phyloP scores from a whole-genome alignment of 2,113 vertebrate genomes.

The Centropus bengalensis region DNA sequence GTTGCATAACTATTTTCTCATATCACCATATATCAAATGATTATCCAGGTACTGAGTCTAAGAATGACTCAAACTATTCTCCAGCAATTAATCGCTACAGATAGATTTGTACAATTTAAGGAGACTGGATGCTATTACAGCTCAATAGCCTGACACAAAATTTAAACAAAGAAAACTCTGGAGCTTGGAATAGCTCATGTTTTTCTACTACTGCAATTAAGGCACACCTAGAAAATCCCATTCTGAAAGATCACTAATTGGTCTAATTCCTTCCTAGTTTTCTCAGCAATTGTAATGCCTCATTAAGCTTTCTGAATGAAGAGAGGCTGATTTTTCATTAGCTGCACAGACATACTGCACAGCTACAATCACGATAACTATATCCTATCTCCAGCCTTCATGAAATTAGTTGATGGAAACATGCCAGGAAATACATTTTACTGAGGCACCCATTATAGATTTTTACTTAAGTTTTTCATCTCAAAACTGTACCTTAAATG shows the following conservation, averaged over 20 bases:
- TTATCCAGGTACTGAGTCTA: not conserved
- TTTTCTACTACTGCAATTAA: not conserved
- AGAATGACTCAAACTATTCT: not conserved
- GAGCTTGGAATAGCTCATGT: not conserved
- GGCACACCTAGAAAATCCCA: not conserved
- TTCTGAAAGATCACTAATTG: not conserved
- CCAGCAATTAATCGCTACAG: not conserved
- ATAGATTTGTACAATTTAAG: not conserved
- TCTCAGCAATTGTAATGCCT: not conserved
- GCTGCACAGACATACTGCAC: not conserved
- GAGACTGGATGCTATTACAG: not conserved
- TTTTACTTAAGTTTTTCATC: not conserved
- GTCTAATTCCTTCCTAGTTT: not conserved
- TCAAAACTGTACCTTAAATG: not conserved
- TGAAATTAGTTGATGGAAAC: not conserved
- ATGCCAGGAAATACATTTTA: not conserved
- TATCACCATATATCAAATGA: not conserved
- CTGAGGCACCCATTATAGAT: not conserved
- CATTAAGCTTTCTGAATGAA: not conserved
- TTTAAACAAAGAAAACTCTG: not conserved
- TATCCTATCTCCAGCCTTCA: not conserved
- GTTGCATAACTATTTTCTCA: not conserved
- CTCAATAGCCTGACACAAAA: not conserved
- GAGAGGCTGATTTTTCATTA: not conserved
- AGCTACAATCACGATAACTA: not conserved